A percentile compares a stretch with the other conserved stretches of the same genome.
These are phyloP conservation scores for Dasysyrphus tricinctus DNA, from an alignment of 2,888 invertebrate species.

Conservation along the genomic window DNA sequence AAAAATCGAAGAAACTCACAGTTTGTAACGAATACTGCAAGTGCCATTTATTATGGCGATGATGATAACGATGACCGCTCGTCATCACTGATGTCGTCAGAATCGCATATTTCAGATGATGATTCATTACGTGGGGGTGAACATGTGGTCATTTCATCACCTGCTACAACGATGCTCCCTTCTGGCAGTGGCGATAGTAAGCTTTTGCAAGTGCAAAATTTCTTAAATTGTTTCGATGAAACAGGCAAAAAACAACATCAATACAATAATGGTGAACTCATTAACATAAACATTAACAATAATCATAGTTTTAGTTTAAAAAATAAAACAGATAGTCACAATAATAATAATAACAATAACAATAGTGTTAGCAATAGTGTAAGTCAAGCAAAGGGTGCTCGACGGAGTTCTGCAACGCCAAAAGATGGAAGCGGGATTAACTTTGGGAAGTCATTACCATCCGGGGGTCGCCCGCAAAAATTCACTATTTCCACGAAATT, in stretches of 20 bases:
- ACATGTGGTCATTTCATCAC: conserved; percentile 69
- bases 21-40: conserved; percentile 53
- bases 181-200: conserved; percentile 77
- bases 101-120: conserved; percentile 64
- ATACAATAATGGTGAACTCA: conserved; percentile 31
- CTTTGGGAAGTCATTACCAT: conserved; percentile 35
- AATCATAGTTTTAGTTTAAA: conserved; percentile 43
- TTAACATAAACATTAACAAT: conserved; percentile 42
- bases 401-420: conserved; percentile 10
- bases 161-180: conserved; percentile 76
- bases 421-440: conserved; percentile 27
- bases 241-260: conserved; percentile 72
- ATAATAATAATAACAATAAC: conserved; percentile 58
- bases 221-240: conserved; percentile 80
- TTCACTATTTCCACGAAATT: conserved; percentile 82
- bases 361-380: conserved; percentile 46
- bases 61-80: conserved; percentile 73
- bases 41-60: conserved; percentile 55
- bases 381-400: conserved; percentile 14
- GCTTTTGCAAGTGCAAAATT: conserved; percentile 80
- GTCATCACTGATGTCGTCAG: conserved; percentile 77
- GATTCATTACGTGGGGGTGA: conserved; percentile 21
- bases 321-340: conserved; percentile 69
- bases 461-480: conserved; percentile 78
- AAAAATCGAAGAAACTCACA: conserved; percentile 49